Base-by-base conservation (phyloP, 1,140 invertebrate species). In the Drosophila arawakana region DNA sequence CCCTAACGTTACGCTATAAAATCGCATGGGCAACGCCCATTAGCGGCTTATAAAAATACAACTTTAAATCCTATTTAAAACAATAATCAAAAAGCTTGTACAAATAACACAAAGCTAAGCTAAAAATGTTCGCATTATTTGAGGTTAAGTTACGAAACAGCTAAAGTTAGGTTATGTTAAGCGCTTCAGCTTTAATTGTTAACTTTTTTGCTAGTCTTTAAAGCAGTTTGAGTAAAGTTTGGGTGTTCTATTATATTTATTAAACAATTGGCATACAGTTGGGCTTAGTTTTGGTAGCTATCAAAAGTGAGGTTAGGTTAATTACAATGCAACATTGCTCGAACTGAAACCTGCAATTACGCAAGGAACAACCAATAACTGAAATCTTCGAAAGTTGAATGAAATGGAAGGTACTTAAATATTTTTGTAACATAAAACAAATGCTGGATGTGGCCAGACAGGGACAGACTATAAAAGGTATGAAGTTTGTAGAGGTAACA, bases 21-120 rank as follows among this genome's bases (percentile, higher is more conserved):
- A 75, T 90, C 77, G 85, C 85, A 90, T 90, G 86, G 81, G 81
- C 72, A 55, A 63, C 71, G 43, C 30, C 88, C 77, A 90, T 90
- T 90, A 91, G 68, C 88, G 91, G 86, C 63, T 70, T 79, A 86
- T 90, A 41, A 74, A 91, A 90, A 60, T 52, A 66, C 66, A 75
- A 49, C 50, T 83, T 82, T 76, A 82, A 82, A 82, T 78, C 70
- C 71, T 75, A 81, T 86, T 55, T 88, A 89, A 89, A 86, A 86
- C 80, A 86, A 86, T 89, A 73, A 77, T 67, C 25, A 39, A 59
- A 50, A 50, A n/a, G n/a, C 8, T 39, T 39, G 37, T 67, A 70
- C 67, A 60, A 76, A 76, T 76, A 80, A 47, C 47, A 68, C 21
- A 47, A 52, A n/a, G 37, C 9, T 43, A 41, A 35, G 65, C 60